phyloP scores from a whole-genome alignment of 1,140 invertebrate genomes.

The Maconellicoccus hirsutus region DNA sequence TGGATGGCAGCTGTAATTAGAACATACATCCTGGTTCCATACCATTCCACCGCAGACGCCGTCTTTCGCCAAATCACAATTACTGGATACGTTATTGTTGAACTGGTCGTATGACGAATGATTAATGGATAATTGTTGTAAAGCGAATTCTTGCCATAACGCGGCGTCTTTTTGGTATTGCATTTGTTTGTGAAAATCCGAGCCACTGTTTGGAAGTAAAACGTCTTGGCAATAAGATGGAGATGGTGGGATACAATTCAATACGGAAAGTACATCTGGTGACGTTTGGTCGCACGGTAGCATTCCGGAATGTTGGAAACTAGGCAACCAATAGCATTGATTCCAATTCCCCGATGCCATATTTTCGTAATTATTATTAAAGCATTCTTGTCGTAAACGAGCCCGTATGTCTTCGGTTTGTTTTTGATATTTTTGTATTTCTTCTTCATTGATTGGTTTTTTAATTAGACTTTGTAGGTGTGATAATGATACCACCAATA shows the following conservation, averaged over 20 bases:
- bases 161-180: slow-evolving; percentile 40
- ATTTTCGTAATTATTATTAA: neutral
- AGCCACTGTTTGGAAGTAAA: neutral
- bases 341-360: neutral
- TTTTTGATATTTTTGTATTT: slow-evolving; percentile 29
- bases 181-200: slow-evolving; percentile 45
- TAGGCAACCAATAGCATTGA: neutral
- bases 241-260: neutral
- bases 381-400: slow-evolving; percentile 24
- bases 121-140: slow-evolving; percentile 33
- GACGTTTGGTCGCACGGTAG: neutral
- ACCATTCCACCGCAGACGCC: neutral
- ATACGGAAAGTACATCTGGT: neutral
- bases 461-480: slow-evolving; percentile 59
- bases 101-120: neutral
- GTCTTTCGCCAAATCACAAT: neutral
- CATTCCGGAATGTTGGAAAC: neutral
- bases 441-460: slow-evolving; percentile 30
- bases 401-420: slow-evolving; percentile 26
- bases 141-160: slow-evolving; percentile 48
- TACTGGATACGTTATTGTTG: slow-evolving; percentile 21
- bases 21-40: neutral
- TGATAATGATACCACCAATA: slow-evolving; percentile 60
- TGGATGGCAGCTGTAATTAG: neutral
- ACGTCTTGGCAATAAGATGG: neutral